Base-by-base conservation (phyloP, 2,888 invertebrate species). In the Conops quadrifasciatus region DNA sequence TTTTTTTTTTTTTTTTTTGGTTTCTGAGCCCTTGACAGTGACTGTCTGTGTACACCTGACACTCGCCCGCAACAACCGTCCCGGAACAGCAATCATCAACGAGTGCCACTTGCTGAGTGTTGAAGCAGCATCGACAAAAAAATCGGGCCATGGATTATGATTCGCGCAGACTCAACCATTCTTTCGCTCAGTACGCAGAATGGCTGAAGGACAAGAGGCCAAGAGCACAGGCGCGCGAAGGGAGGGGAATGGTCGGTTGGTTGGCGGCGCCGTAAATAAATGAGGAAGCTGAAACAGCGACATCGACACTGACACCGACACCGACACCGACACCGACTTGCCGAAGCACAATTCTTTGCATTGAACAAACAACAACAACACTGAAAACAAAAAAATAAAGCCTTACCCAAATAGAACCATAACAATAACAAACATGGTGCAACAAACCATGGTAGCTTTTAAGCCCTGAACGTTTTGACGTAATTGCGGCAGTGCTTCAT, bases 81-180 rank as follows among this genome's bases (percentile, higher is more conserved):
- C 60, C 47, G 30, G 28, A 59, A 72, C 59, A 68, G 71, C 68
- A 68, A 64, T 68, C 65, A 64, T 21, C 51, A n/a, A 15, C 58
- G 58, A 65, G 64, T 68, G 71, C 28, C 65, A 36, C 58, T 36
- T 36, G 36, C 36, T 36, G 36, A 51, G 51, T 51, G 60, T 60
- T 60, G 68, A 60, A 68, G 36, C 51, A 30, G 26, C 15, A 45
- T 58, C 66, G 16, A 56, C 49, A 36, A 36, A 36, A 36, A 36
- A 36, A 36, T 9, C 4, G 9, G 58, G 2, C 13, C 26, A 13
- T 21, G 24, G 58, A 26, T 58, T 21, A 26, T 24, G 30, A 16
- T 58, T 26, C 26, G 68, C 68, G 68, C 68, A 68, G 62, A 51
- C 68, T 68, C 68, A 49, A 58, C 43, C 43, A 19, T 51, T 28